Evolutionary conservation across 1,140 invertebrate genomes (phyloP).

Genomic region (Microplitis demolitor): DNA sequence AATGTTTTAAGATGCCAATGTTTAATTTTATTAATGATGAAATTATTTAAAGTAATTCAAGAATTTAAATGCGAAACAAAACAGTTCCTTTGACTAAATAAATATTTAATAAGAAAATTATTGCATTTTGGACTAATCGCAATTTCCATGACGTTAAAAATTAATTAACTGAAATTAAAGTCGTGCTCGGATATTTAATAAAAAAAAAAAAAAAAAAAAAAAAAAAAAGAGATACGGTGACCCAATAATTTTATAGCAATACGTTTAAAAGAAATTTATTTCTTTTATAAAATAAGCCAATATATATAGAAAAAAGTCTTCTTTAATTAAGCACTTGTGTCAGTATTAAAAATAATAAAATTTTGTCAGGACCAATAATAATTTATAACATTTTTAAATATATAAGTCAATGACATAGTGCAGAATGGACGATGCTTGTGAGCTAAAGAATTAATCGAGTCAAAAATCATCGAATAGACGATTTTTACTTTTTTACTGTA

Average conservation of each 20-base stretch:
- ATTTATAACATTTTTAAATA: conserved; percentile 38
- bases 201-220: neutral
- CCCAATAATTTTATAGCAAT: conserved; percentile 39
- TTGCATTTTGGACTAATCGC: conserved; percentile 36
- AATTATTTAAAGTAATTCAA: conserved; percentile 34
- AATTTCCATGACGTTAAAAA: conserved; percentile 43
- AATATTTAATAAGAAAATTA: conserved; percentile 24
- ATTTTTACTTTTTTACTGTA: too few relatives aligned
- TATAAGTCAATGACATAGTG: neutral
- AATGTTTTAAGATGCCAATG: conserved; percentile 52
- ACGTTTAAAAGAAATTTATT: conserved; percentile 33
- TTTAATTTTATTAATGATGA: conserved; percentile 31
- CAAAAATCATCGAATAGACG: neutral
- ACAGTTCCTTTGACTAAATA: conserved; percentile 17
- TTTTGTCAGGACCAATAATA: conserved; percentile 44
- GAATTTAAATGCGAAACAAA: conserved; percentile 24
- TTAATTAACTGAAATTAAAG: conserved; percentile 28
- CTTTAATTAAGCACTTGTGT: conserved; percentile 37
- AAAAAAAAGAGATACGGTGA: conserved; percentile 20
- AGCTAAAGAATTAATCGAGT: neutral
- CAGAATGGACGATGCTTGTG: conserved; percentile 1
- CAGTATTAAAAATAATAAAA: conserved; percentile 42
- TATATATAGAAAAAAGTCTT: conserved; percentile 13
- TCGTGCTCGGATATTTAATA: conserved; percentile 34
- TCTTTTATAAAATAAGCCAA: conserved; percentile 29